Evolutionary conservation across 2,888 invertebrate species (phyloP).

Genomic region (Stramonita haemastoma): DNA sequence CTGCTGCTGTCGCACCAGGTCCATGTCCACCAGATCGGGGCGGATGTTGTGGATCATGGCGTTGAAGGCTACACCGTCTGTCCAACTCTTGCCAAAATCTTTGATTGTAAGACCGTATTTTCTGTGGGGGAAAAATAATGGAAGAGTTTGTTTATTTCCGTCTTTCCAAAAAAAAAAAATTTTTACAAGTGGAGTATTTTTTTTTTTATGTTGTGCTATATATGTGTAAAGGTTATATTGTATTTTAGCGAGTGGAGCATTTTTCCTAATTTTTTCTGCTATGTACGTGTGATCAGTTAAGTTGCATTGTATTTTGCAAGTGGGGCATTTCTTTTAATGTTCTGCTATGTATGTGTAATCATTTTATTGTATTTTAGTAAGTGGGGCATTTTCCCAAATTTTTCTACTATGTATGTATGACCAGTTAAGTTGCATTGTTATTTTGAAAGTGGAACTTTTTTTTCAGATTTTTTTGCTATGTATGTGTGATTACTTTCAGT

Average conservation of each 20-base stretch:
- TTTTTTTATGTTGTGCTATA: neutral
- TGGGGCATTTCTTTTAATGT: no score
- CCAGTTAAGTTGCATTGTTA: no score
- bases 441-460: no score
- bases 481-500: no score
- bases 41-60: constrained; percentile 96
- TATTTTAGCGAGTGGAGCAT: neutral
- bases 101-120: constrained; percentile 91
- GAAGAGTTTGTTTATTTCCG: no score
- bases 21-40: constrained; percentile 92
- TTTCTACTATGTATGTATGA: no score
- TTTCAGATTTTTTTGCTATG: no score
- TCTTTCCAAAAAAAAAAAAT: constrained; percentile 51
- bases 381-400: no score
- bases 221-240: neutral
- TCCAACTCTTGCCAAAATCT: constrained; percentile 97
- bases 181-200: neutral
- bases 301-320: no score
- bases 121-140: constrained; percentile 78
- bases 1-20: constrained; percentile 86
- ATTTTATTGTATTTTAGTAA: no score
- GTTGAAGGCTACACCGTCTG: constrained; percentile 96
- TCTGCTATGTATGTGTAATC: no score
- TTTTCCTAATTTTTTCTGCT: neutral
- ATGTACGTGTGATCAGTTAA: no score